These are phyloP conservation scores for Oryzias celebensis DNA, from an alignment of 2,113 vertebrate genomes.

Conservation along the genomic window DNA sequence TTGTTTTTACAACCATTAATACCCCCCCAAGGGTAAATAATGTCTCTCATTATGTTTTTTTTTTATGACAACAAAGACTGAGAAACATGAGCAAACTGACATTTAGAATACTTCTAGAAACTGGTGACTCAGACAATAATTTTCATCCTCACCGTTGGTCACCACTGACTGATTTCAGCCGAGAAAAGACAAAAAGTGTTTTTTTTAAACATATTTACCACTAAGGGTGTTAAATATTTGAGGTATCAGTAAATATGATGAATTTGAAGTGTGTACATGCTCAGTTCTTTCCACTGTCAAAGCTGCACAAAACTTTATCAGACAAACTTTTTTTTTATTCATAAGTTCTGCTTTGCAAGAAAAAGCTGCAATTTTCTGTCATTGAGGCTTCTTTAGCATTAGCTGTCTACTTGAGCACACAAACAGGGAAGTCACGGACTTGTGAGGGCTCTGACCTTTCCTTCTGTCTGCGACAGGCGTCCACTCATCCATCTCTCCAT, in stretches of 20 bases:
- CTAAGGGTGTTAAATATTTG: no score
- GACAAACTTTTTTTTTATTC: slow-evolving; percentile 6
- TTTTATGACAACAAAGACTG: background rate
- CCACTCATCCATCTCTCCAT: slow-evolving; percentile 41
- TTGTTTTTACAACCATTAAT: slow-evolving; percentile 8
- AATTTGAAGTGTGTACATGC: background rate
- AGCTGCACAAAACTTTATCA: slow-evolving; percentile 8
- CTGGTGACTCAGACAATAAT: slow-evolving; percentile 31
- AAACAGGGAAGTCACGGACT: slow-evolving; percentile 11
- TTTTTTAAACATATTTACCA: no score
- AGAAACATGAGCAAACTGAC: slow-evolving; percentile 42
- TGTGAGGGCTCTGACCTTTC: slow-evolving; percentile 69
- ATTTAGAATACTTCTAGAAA: slow-evolving; percentile 50
- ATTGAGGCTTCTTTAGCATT: slow-evolving; percentile 10
- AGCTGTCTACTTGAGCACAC: slow-evolving; percentile 7
- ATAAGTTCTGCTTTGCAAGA: background rate
- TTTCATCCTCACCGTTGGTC: no score
- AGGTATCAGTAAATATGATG: no score
- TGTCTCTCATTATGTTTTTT: background rate
- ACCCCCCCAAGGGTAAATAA: slow-evolving; percentile 4
- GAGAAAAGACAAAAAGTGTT: no score
- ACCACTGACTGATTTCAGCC: no score
- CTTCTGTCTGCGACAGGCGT: slow-evolving; percentile 47
- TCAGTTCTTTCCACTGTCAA: background rate
- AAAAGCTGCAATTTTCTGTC: slow-evolving; percentile 4